These are phyloP conservation scores for Troides aeacus DNA, from an alignment of 2,888 invertebrate genomes.

Conservation along the genomic window DNA sequence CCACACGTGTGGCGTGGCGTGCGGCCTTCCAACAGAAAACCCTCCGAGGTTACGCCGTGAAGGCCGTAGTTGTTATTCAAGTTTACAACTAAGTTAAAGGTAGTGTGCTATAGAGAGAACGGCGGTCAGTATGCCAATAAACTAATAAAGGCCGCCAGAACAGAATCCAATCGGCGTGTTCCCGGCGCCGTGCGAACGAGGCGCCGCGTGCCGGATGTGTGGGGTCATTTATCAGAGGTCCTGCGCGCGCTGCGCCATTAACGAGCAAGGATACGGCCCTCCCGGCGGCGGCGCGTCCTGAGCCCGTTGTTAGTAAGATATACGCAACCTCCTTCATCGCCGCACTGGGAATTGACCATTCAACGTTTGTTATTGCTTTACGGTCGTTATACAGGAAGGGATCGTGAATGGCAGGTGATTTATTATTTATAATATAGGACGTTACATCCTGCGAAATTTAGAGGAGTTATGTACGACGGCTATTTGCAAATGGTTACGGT, in stretches of 20 bases:
- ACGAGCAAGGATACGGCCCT: no score
- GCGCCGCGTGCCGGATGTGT: slow-evolving; percentile 8
- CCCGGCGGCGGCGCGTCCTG: background rate
- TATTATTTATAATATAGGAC: background rate
- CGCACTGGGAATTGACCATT: slow-evolving; percentile 20
- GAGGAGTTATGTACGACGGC: no score
- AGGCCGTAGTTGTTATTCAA: no score
- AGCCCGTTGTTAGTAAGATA: slow-evolving; percentile 16
- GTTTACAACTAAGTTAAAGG: no score
- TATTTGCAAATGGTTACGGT: no score
- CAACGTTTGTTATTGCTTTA: slow-evolving; percentile 16
- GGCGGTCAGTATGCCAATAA: slow-evolving; percentile 39
- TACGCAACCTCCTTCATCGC: slow-evolving; percentile 14
- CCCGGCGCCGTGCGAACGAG: no score
- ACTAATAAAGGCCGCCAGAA: slow-evolving; percentile 52
- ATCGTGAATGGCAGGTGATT: background rate
- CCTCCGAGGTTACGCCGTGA: no score
- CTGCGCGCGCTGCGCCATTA: slow-evolving; percentile 13
- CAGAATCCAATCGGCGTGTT: slow-evolving; percentile 59
- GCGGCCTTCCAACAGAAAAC: no score
- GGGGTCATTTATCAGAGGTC: slow-evolving; percentile 12
- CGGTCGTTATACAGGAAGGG: background rate
- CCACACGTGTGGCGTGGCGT: no score
- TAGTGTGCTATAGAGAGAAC: slow-evolving; percentile 16
- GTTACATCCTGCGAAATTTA: no score